These are phyloP conservation scores for Sycobia sp. DNA, from an alignment of 1,140 invertebrate species.

Conservation along the genomic window DNA sequence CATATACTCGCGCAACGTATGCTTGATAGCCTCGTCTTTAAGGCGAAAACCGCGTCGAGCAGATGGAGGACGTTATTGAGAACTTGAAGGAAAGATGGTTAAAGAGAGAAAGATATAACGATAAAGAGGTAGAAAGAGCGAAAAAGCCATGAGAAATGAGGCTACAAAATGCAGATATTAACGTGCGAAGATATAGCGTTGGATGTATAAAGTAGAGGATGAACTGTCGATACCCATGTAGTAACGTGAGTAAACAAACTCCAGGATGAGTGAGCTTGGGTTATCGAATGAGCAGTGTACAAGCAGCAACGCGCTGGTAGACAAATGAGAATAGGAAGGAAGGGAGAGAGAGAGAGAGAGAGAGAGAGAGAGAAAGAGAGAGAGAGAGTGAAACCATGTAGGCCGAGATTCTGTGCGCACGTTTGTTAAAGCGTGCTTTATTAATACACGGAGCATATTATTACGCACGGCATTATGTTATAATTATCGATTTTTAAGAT, in stretches of 20 bases:
- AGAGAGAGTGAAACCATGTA: no score
- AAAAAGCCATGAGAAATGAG: conserved; percentile 39
- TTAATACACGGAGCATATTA: no score
- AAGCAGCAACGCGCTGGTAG: no score
- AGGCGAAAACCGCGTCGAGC: conserved; percentile 49
- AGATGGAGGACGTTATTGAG: conserved; percentile 42
- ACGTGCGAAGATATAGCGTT: conserved; percentile 36
- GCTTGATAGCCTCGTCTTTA: conserved; percentile 59
- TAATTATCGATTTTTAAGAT: no score
- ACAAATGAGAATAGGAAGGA: no score
- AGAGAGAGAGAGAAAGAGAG: background rate
- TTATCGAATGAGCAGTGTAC: conserved; percentile 36
- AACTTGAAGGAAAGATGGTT: no score
- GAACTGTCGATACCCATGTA: conserved; percentile 54
- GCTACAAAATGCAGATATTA: conserved; percentile 57
- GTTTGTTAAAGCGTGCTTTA: no score
- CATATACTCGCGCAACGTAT: conserved; percentile 51
- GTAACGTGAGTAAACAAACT: conserved; percentile 53
- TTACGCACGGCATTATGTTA: no score
- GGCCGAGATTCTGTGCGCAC: no score
- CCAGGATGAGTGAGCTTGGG: conserved; percentile 21
- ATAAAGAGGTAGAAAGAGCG: background rate
- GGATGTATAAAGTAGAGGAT: conserved; percentile 50
- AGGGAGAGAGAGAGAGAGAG: background rate
- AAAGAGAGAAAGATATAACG: background rate